A percentile compares a stretch with the other conserved stretches of the same genome.
Conservation (phyloP, 1,140 invertebrate species). For the Nilaparvata lugens region DNA sequence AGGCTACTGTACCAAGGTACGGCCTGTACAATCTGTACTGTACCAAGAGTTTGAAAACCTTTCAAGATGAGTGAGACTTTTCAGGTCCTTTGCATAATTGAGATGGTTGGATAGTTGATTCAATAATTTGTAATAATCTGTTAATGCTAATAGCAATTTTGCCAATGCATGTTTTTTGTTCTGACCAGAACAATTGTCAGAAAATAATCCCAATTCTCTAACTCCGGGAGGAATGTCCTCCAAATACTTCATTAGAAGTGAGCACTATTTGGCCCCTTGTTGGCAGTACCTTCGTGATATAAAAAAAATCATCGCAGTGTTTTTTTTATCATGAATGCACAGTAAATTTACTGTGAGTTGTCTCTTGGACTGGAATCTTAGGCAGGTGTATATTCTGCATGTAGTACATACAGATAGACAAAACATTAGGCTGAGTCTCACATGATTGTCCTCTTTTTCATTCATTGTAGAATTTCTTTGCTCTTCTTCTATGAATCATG, state of each 20-base stretch:
- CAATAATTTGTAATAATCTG: too few relatives aligned
- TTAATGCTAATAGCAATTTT: too few relatives aligned
- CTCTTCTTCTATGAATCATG: conserved; percentile 24
- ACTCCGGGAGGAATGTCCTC: neutral
- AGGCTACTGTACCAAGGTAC: too few relatives aligned
- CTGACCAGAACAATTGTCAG: conserved; percentile 14
- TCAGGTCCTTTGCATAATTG: too few relatives aligned
- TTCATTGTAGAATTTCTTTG: conserved; percentile 28
- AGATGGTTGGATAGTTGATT: too few relatives aligned
- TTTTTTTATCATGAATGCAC: conserved; percentile 27
- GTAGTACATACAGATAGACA: conserved; percentile 29
- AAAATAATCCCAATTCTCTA: conserved; percentile 16
- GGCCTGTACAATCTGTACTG: too few relatives aligned
- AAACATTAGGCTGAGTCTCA: conserved; percentile 17
- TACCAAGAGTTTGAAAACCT: too few relatives aligned
- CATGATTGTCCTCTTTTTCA: conserved; percentile 22
- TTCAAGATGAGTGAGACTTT: too few relatives aligned
- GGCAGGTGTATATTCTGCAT: conserved; percentile 31
- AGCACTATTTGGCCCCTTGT: conserved; percentile 15
- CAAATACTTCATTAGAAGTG: conserved; percentile 16
- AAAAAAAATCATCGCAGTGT: neutral
- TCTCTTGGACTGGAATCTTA: conserved; percentile 24
- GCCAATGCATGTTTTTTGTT: conserved; percentile 19
- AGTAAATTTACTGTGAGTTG: conserved; percentile 28
- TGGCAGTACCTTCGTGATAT: conserved; percentile 13